Evolutionary conservation across 2,888 invertebrate genomes (phyloP).

Genomic region (Tholera decimalis): DNA sequence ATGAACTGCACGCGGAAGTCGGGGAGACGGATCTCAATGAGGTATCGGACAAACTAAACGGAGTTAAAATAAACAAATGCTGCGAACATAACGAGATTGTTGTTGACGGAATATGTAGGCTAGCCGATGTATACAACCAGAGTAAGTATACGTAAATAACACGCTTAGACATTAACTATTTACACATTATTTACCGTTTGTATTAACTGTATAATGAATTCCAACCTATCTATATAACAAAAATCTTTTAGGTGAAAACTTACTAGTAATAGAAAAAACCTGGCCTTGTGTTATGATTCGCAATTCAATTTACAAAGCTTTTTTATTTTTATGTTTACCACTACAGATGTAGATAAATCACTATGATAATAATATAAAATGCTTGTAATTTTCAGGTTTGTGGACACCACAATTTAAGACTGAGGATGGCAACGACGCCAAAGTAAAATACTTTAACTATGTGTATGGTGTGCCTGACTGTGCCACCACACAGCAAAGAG

Average conservation of each 20-base stretch:
- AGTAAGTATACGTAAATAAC: conserved; percentile 78
- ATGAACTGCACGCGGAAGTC: conserved; percentile 69
- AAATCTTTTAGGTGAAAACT: background rate
- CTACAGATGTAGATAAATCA: no score
- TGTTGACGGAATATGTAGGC: conserved; percentile 93
- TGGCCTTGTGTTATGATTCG: background rate
- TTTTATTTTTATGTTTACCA: background rate
- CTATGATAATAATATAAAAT: background rate
- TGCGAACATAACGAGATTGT: conserved; percentile 94
- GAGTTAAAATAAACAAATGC: conserved; percentile 94
- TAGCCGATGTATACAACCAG: conserved; percentile 92
- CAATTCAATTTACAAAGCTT: conserved; percentile 3
- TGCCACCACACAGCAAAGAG: conserved; percentile 93
- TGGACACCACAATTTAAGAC: conserved; percentile 93
- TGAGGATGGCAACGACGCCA: conserved; percentile 91
- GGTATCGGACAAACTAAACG: conserved; percentile 85
- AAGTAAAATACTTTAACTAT: conserved; percentile 91
- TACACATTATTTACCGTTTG: background rate
- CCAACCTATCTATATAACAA: background rate
- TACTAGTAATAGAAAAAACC: background rate
- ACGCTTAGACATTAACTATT: no score
- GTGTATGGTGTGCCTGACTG: conserved; percentile 93
- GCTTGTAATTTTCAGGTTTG: conserved; percentile 74
- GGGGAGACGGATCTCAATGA: conserved; percentile 87
- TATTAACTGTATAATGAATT: background rate